Evolutionary conservation across 2,797 vertebrate genomes (phyloP).

Genomic region (Bovichtus diacanthus): DNA sequence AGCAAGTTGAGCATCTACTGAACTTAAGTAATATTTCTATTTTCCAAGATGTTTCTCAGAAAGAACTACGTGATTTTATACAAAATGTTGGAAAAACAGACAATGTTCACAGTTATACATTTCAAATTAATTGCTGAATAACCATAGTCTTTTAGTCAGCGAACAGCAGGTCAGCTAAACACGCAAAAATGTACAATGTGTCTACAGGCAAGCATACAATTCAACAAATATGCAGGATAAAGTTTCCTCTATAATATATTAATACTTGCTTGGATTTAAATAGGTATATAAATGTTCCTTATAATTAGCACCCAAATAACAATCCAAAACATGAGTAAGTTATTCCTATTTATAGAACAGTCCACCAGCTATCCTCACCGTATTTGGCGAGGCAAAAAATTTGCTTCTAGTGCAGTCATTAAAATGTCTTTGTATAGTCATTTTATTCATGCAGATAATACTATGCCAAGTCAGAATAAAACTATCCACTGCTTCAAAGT

Average conservation of each 20-base stretch:
- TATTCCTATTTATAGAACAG: not conserved
- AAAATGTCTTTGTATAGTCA: not conserved
- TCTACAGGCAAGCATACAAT: not conserved
- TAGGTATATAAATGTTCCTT: not conserved
- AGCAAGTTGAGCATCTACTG: not conserved
- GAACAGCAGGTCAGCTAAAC: not conserved
- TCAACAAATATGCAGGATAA: not conserved
- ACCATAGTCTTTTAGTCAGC: not conserved
- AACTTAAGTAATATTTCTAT: not conserved
- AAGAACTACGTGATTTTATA: not conserved
- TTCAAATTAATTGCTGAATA: not conserved
- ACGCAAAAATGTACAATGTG: not conserved
- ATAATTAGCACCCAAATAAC: not conserved
- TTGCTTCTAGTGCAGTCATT: not conserved
- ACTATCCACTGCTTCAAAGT: not conserved
- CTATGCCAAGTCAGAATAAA: slow-evolving; percentile 10
- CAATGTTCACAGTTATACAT: not conserved
- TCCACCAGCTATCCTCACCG: not conserved
- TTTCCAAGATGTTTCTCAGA: not conserved
- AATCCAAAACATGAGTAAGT: not conserved
- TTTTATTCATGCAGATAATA: not conserved
- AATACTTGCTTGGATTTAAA: not conserved
- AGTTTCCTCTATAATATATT: not conserved
- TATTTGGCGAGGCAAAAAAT: not conserved
- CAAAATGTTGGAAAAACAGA: not conserved